Evolutionary conservation across 1,140 invertebrate species (phyloP).

Genomic region (Stenopsyche tienmushanensis): DNA sequence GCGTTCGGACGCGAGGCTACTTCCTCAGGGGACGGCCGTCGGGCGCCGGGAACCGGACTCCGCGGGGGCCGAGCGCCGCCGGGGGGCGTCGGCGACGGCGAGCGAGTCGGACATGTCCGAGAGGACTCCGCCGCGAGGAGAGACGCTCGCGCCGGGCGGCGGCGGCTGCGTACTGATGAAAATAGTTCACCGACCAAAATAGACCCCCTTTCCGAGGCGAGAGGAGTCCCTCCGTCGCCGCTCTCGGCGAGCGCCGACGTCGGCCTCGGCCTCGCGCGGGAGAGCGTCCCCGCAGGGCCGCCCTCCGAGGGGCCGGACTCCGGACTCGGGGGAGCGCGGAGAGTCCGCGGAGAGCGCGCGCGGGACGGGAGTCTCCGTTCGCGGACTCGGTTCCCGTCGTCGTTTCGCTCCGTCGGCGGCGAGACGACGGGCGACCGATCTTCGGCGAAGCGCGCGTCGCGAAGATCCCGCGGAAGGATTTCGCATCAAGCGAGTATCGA

Average conservation of each 20-base stretch:
- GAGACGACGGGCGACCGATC: too few relatives aligned
- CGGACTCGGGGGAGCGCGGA: constrained; percentile 54
- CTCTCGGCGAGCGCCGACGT: constrained; percentile 6
- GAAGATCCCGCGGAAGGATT: too few relatives aligned
- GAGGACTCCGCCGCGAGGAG: constrained; percentile 42
- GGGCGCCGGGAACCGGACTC: neutral
- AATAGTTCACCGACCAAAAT: constrained; percentile 32
- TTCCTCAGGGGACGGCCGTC: neutral
- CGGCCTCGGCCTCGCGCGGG: neutral
- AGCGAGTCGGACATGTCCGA: constrained; percentile 11
- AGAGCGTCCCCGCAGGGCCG: neutral
- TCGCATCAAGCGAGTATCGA: too few relatives aligned
- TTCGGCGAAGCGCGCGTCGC: too few relatives aligned
- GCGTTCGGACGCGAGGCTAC: neutral
- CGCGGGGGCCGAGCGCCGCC: constrained; percentile 6
- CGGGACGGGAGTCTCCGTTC: neutral
- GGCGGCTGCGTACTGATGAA: constrained; percentile 48
- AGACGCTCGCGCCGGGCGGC: constrained; percentile 47
- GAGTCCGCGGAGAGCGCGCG: constrained; percentile 44
- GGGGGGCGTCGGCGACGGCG: constrained; percentile 25
- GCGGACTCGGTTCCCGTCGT: too few relatives aligned
- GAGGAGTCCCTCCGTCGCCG: constrained; percentile 18
- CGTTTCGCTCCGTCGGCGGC: too few relatives aligned
- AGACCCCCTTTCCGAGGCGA: constrained; percentile 17
- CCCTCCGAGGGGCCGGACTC: neutral